Conservation (phyloP, 1,140 invertebrate genomes). For the Phymorhynchus buccinoides region DNA sequence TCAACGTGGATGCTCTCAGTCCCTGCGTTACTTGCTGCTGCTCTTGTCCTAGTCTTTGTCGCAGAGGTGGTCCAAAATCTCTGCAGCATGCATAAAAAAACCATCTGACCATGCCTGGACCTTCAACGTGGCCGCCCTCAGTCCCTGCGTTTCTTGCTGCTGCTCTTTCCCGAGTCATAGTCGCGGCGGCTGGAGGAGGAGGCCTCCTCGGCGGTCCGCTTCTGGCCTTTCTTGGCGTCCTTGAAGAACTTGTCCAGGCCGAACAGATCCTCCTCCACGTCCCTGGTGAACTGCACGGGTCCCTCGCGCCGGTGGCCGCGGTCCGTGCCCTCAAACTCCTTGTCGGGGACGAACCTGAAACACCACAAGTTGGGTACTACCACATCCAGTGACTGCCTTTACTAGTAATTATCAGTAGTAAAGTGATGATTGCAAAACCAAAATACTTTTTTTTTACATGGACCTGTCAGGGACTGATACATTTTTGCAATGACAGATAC, state of each 20-base stretch:
- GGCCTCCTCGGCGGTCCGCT: slow-evolving; percentile 68
- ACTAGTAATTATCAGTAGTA: no score
- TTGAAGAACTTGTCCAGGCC: slow-evolving; percentile 98
- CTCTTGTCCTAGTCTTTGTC: not conserved
- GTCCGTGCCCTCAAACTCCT: slow-evolving; percentile 94
- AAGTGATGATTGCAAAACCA: no score
- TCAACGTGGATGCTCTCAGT: no score
- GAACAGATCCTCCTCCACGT: slow-evolving; percentile 92
- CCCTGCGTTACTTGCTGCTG: not conserved
- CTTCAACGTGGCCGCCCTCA: slow-evolving; percentile 39
- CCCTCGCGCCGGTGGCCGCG: slow-evolving; percentile 82
- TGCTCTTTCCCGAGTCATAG: slow-evolving; percentile 52
- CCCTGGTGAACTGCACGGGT: slow-evolving; percentile 95
- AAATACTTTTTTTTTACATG: no score
- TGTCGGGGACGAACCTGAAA: slow-evolving; percentile 90
- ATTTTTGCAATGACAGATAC: no score
- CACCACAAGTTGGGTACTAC: no score
- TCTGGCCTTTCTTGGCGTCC: slow-evolving; percentile 85
- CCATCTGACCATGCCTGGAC: no score
- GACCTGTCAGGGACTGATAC: no score
- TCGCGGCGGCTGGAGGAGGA: slow-evolving; percentile 65
- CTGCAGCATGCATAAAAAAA: not conserved
- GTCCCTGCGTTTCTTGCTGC: slow-evolving; percentile 64
- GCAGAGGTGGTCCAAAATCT: not conserved
- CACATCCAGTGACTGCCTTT: no score